Evolutionary conservation across 2,888 invertebrate species (phyloP).

Genomic region (Trissolcus japonicus): DNA sequence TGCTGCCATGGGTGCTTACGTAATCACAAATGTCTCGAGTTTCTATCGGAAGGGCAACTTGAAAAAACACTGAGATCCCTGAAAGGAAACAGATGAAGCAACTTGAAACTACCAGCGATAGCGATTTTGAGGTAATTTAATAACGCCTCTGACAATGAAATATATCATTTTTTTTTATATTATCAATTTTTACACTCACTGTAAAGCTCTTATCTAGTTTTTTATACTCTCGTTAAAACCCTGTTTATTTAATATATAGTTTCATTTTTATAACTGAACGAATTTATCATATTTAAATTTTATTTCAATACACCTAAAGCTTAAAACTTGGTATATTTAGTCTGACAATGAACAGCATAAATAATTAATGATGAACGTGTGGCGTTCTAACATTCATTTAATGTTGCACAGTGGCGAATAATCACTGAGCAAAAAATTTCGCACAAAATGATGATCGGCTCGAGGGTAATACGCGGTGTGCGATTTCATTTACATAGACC

Average conservation of each 20-base stretch:
- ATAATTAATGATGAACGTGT: slow-evolving; percentile 21
- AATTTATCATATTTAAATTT: too few species aligned
- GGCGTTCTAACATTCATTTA: slow-evolving; percentile 6
- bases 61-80: slow-evolving; percentile 27
- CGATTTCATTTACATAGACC: slow-evolving; percentile 35
- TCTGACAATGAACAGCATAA: not conserved
- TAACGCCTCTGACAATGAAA: slow-evolving; percentile 28
- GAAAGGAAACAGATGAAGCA: slow-evolving; percentile 52
- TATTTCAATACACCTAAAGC: too few species aligned
- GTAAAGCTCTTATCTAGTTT: not conserved
- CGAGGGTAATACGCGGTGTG: slow-evolving; percentile 2
- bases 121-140: slow-evolving; percentile 42
- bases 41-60: slow-evolving; percentile 20
- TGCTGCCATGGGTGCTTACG: slow-evolving; percentile 34
- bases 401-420: not conserved
- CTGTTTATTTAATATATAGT: not conserved
- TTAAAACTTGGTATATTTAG: too few species aligned
- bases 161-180: slow-evolving; percentile 9
- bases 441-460: slow-evolving; percentile 20
- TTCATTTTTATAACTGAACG: not conserved
- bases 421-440: not conserved
- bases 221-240: not conserved
- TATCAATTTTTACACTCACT: slow-evolving; percentile 33
- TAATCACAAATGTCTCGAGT: slow-evolving; percentile 50
- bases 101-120: slow-evolving; percentile 47